Conservation (phyloP, 64 coral and sea anemone genomes). For the Montipora foliosa region DNA sequence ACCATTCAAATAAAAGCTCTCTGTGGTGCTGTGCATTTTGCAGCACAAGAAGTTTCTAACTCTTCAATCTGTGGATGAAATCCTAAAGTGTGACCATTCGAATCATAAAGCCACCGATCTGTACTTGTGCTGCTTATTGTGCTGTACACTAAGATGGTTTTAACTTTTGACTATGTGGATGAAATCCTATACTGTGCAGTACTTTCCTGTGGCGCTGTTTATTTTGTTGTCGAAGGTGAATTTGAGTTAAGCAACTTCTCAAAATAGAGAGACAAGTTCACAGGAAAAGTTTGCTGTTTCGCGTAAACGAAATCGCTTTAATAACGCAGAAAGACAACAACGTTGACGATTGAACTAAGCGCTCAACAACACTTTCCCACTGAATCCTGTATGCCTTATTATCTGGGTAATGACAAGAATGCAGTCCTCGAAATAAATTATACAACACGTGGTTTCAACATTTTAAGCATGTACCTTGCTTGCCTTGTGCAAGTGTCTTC, state of each 20-base stretch:
- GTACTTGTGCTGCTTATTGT: too few relatives aligned
- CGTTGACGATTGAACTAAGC: too few relatives aligned
- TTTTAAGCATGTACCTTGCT: not conserved
- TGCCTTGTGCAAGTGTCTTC: not conserved
- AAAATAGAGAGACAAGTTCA: not conserved
- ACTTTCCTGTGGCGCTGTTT: not conserved
- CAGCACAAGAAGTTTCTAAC: not conserved
- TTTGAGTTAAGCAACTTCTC: not conserved
- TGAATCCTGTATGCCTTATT: not conserved
- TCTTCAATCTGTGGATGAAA: not conserved
- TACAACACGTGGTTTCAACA: not conserved
- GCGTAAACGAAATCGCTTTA: too few relatives aligned
- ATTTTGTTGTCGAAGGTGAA: not conserved
- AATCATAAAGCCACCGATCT: too few relatives aligned
- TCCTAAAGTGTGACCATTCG: not conserved
- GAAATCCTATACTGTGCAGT: not conserved
- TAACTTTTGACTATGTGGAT: not conserved
- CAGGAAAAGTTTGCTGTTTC: too few relatives aligned
- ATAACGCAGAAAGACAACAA: too few relatives aligned
- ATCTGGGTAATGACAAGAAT: conserved; percentile 2
- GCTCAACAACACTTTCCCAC: too few relatives aligned
- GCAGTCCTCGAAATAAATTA: not conserved
- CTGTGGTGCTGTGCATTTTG: too few relatives aligned
- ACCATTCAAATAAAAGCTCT: too few relatives aligned
- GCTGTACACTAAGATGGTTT: not conserved